Evolutionary conservation across 2,113 vertebrate species (phyloP).

Genomic region (Fregetta grallaria): DNA sequence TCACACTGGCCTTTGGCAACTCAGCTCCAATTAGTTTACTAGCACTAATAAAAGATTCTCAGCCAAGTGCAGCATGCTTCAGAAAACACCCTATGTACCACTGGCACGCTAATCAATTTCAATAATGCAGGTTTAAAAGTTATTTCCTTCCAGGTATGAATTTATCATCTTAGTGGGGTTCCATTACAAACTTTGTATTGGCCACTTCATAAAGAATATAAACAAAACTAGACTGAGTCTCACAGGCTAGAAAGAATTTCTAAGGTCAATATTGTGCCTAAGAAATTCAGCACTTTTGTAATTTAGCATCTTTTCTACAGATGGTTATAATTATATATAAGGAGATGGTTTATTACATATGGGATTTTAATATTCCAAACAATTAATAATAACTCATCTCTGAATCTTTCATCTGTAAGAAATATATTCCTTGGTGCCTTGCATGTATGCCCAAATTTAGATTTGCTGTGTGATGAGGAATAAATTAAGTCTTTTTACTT

Average conservation of each 20-base stretch:
- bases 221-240: neutral
- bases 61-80: neutral
- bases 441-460: neutral
- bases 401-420: neutral
- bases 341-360: neutral
- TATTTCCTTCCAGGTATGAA: neutral
- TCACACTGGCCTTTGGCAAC: neutral
- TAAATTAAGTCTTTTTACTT: neutral
- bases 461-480: neutral
- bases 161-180: neutral
- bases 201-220: neutral
- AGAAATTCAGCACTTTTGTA: neutral
- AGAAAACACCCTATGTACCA: neutral
- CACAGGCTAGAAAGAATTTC: neutral
- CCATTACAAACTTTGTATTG: neutral
- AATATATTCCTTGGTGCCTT: neutral
- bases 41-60: neutral
- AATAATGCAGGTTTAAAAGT: neutral
- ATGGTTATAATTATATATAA: neutral
- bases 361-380: neutral
- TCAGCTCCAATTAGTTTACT: neutral
- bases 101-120: neutral
- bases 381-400: neutral
- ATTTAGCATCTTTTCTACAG: neutral
- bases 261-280: neutral